phyloP scores from a whole-genome alignment of 2,888 invertebrate genomes.

The Heliconius ismenius region DNA sequence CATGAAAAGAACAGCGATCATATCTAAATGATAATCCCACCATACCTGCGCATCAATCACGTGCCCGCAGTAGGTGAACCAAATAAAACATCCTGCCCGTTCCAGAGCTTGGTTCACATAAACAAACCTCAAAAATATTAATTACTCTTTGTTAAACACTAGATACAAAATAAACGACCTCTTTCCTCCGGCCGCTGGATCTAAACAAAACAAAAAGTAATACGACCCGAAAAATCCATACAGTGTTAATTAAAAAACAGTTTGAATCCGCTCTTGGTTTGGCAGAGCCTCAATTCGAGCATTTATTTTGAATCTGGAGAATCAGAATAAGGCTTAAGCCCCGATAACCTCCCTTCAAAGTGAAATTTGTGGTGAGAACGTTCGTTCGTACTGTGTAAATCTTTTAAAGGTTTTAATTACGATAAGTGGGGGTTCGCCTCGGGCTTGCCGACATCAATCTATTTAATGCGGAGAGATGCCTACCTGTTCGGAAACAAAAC shows the following conservation, averaged over 20 bases:
- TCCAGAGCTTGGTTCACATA: constrained; percentile 13
- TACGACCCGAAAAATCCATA: constrained; percentile 19
- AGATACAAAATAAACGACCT: constrained; percentile 22
- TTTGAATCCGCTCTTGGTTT: constrained; percentile 18
- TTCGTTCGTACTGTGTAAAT: constrained; percentile 61
- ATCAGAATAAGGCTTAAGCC: constrained; percentile 30
- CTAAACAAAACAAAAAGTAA: constrained; percentile 22
- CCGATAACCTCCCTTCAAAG: constrained; percentile 49
- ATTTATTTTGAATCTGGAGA: constrained; percentile 26
- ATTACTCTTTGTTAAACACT: constrained; percentile 23
- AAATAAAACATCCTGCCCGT: constrained; percentile 19
- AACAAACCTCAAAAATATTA: constrained; percentile 23
- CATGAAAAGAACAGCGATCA: background rate
- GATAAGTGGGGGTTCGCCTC: constrained; percentile 63
- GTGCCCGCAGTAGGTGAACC: constrained; percentile 7
- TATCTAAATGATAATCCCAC: background rate
- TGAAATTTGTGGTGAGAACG: constrained; percentile 56
- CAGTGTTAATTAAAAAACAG: constrained; percentile 21
- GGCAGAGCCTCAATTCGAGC: constrained; percentile 14
- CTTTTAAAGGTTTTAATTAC: constrained; percentile 77
- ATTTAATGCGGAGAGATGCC: constrained; percentile 61
- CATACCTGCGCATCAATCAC: background rate
- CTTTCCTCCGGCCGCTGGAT: constrained; percentile 8
- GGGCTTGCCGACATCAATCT: constrained; percentile 65
- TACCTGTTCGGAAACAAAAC: constrained; percentile 49